Conservation (phyloP, 1,140 invertebrate species). For the Solenopsis fugax region DNA sequence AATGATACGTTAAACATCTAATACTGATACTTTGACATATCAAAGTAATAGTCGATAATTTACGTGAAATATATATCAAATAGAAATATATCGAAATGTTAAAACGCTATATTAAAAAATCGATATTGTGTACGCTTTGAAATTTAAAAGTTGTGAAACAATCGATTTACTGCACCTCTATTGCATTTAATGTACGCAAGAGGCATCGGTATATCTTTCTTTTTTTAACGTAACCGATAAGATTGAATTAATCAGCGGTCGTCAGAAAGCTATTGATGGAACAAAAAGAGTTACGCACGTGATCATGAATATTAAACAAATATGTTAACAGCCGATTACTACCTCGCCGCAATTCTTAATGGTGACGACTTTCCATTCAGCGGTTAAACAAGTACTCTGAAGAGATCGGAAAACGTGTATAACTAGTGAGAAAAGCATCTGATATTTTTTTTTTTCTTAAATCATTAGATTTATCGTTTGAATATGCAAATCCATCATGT, state of each 20-base stretch:
- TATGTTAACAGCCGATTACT: constrained; percentile 50
- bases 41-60: neutral
- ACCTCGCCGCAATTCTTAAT: constrained; percentile 9
- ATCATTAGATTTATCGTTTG: neutral
- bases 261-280: constrained; percentile 49
- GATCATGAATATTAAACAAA: constrained; percentile 61
- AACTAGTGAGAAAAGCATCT: neutral
- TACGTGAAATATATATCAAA: no score
- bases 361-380: constrained; percentile 30
- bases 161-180: neutral
- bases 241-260: constrained; percentile 47
- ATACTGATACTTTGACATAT: neutral
- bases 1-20: neutral
- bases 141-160: neutral
- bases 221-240: constrained; percentile 56
- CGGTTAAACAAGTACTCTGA: constrained; percentile 4
- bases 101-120: neutral
- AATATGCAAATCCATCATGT: neutral
- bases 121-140: neutral
- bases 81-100: neutral
- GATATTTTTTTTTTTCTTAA: neutral
- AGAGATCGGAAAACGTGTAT: no score
- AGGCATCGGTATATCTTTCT: constrained; percentile 10
- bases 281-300: constrained; percentile 54
- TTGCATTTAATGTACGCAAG: neutral